Evolutionary conservation across 1,140 invertebrate genomes (phyloP).

Genomic region (Trichonephila clavipes): DNA sequence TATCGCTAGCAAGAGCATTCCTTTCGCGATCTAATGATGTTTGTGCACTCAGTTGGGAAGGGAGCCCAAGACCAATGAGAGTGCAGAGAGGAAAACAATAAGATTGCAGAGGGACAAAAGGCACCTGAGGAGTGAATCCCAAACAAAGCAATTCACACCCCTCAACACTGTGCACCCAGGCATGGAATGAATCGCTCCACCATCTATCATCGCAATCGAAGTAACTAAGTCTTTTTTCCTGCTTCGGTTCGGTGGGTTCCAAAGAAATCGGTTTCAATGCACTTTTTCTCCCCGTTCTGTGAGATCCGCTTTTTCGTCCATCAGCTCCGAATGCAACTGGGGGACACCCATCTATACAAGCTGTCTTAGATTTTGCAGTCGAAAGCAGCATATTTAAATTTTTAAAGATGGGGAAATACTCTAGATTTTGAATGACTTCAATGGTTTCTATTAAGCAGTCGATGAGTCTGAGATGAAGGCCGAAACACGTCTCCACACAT

Average conservation of each 20-base stretch:
- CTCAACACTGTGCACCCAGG: not conserved
- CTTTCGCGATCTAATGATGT: not conserved
- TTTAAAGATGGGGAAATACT: no score
- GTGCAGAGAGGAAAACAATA: not conserved
- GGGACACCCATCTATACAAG: no score
- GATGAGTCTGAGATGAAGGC: no score
- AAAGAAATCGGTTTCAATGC: not conserved
- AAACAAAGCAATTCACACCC: not conserved
- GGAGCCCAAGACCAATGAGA: not conserved
- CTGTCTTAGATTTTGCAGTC: no score
- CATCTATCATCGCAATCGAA: not conserved
- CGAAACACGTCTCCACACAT: no score
- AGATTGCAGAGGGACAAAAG: not conserved
- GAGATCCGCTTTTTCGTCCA: no score
- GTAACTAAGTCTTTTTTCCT: not conserved
- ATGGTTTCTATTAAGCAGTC: no score
- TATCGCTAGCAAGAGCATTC: no score
- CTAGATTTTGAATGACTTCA: no score
- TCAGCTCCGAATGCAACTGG: no score
- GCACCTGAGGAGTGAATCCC: not conserved
- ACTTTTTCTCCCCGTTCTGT: no score
- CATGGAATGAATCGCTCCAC: not conserved
- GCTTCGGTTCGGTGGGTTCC: not conserved
- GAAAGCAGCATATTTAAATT: no score
- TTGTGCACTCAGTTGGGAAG: not conserved